Conservation (phyloP, 2,797 vertebrate species). For the Carapus acus region DNA sequence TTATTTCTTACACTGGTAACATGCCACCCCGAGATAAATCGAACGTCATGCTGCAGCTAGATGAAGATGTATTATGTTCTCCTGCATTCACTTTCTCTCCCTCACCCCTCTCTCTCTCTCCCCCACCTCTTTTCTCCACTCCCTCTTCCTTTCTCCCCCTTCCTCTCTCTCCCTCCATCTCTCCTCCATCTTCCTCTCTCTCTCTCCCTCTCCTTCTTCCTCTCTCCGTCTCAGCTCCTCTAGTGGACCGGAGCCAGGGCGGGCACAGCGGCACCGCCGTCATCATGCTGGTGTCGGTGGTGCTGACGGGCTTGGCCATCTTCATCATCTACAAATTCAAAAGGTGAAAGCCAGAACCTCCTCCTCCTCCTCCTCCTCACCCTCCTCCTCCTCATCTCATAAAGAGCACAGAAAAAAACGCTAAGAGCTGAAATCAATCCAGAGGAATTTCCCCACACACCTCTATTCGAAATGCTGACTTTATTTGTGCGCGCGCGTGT, state of each 20-base stretch:
- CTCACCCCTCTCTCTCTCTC: too few species aligned
- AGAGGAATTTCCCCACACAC: constrained; percentile 6
- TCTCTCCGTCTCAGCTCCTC: constrained; percentile 71
- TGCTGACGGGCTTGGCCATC: constrained; percentile 82
- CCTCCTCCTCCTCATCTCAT: too few species aligned
- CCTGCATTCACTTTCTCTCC: too few species aligned
- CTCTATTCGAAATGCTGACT: constrained; percentile 7
- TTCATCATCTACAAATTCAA: constrained; percentile 93
- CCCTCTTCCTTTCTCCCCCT: constrained; percentile 20
- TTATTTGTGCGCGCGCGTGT: too few species aligned
- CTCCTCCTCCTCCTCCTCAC: too few species aligned
- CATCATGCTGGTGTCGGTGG: constrained; percentile 88
- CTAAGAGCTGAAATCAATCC: constrained; percentile 13
- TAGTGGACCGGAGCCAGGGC: constrained; percentile 79
- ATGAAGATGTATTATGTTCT: too few species aligned
- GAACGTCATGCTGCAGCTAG: too few species aligned
- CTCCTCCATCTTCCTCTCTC: constrained; percentile 74
- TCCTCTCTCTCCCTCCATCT: constrained; percentile 23
- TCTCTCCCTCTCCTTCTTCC: constrained; percentile 25
- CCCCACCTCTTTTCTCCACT: too few species aligned
- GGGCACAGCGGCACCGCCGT: constrained; percentile 85
- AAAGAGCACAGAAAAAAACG: too few species aligned
- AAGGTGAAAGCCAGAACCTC: too few species aligned
- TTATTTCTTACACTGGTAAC: too few species aligned
- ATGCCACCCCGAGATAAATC: too few species aligned